A percentile compares a stretch with the other conserved stretches of the same genome.
Conservation (phyloP, 1,140 invertebrate genomes). For the Drosophila arawakana region DNA sequence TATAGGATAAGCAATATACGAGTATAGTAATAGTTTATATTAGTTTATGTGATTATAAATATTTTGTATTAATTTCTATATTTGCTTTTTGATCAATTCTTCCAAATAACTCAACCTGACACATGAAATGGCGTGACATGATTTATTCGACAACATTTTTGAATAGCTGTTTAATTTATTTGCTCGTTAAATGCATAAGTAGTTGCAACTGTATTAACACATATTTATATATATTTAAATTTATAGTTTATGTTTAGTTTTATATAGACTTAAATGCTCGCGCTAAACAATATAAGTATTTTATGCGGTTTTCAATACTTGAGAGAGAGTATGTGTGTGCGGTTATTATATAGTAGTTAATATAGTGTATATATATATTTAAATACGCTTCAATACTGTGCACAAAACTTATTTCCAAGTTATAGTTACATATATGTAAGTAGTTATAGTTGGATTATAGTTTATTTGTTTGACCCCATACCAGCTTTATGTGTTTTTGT, state of each 20-base stretch:
- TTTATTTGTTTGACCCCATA: conserved; percentile 83
- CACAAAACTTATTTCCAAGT: conserved; percentile 73
- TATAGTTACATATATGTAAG: conserved; percentile 53
- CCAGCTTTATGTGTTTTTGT: conserved; percentile 70
- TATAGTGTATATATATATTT: conserved; percentile 37
- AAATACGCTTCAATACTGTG: conserved; percentile 60
- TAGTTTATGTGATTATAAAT: conserved; percentile 7
- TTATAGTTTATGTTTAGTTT: conserved; percentile 15
- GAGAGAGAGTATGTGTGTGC: conserved; percentile 75
- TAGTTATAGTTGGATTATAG: conserved; percentile 38
- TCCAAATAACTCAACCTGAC: conserved; percentile 60
- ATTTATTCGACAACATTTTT: conserved; percentile 28
- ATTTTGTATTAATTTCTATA: conserved; percentile 18
- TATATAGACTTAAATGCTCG: conserved; percentile 77
- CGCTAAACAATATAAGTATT: conserved; percentile 63
- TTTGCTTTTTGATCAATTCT: conserved; percentile 28
- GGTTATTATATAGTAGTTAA: conserved; percentile 52
- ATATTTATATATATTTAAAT: conserved; percentile 8
- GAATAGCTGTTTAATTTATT: conserved; percentile 4
- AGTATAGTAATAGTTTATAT: conserved; percentile 20
- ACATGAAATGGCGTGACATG: conserved; percentile 68
- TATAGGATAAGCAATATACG: conserved; percentile 3
- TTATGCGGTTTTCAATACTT: conserved; percentile 53
- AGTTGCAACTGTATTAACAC: conserved; percentile 35
- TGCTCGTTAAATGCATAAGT: conserved; percentile 45